Conservation (phyloP, 2,888 invertebrate species). For the Catonia carolina region DNA sequence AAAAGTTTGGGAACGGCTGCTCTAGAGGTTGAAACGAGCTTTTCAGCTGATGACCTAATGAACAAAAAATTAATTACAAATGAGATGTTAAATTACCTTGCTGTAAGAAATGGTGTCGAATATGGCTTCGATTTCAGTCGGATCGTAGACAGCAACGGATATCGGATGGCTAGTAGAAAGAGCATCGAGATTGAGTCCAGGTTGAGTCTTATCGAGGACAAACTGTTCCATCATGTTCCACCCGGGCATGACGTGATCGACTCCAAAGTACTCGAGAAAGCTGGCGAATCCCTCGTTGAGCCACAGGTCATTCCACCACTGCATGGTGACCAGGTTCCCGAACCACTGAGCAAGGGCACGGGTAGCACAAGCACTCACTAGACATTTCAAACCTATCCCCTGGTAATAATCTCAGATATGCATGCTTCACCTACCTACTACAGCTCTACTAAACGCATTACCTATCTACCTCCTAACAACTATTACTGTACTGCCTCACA, state of each 20-base stretch:
- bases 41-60: too few relatives aligned
- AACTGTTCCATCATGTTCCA: constrained; percentile 68
- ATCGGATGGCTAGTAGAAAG: constrained; percentile 65
- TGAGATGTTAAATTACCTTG: constrained; percentile 47
- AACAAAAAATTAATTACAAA: too few relatives aligned
- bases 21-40: too few relatives aligned
- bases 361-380: constrained; percentile 27
- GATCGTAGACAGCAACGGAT: constrained; percentile 59
- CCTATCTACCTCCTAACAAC: too few relatives aligned
- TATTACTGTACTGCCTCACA: too few relatives aligned
- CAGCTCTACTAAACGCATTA: too few relatives aligned
- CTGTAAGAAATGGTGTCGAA: constrained; percentile 70
- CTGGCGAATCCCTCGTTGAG: constrained; percentile 83
- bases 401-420: not conserved
- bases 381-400: not conserved
- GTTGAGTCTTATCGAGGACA: constrained; percentile 59
- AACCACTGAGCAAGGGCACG: constrained; percentile 55
- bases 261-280: constrained; percentile 70
- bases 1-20: too few relatives aligned
- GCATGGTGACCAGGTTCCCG: constrained; percentile 87
- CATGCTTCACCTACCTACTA: not conserved
- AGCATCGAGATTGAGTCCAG: constrained; percentile 60
- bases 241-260: constrained; percentile 54
- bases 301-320: constrained; percentile 93
- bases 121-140: constrained; percentile 62